Percentiles rank a stretch among this genome's conserved stretches.
These are phyloP conservation scores for Cyrtonyx montezumae DNA, from an alignment of 2,113 vertebrate genomes.

Conservation along the genomic window DNA sequence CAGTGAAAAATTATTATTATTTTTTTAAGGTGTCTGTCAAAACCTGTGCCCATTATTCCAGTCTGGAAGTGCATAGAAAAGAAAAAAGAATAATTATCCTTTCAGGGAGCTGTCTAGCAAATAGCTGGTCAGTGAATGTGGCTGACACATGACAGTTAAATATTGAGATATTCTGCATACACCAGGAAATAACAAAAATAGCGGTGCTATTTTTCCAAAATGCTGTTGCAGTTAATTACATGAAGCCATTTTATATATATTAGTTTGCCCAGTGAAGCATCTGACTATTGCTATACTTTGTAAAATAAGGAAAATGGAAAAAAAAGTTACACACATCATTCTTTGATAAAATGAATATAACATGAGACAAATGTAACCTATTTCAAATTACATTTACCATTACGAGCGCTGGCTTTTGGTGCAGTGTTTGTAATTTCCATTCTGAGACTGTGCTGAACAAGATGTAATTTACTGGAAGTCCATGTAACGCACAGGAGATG, in stretches of 20 bases:
- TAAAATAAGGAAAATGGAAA: background rate
- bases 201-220: background rate
- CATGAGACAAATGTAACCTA: background rate
- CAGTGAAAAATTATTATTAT: background rate
- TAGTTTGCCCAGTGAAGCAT: background rate
- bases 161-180: background rate
- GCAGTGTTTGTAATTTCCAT: constrained; percentile 2
- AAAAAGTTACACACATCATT: background rate
- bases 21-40: background rate
- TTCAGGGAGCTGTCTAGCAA: background rate
- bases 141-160: background rate
- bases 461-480: constrained; percentile 14
- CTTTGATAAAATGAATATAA: background rate
- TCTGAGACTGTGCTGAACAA: background rate
- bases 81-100: background rate
- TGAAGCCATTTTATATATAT: background rate
- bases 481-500: background rate
- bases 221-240: background rate
- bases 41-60: background rate
- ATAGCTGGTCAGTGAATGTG: background rate
- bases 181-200: background rate
- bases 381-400: constrained; percentile 3
- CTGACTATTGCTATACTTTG: background rate
- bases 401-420: background rate
- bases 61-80: background rate